phyloP scores from a whole-genome alignment of 2,888 invertebrate species.

The Polietes domitor region DNA sequence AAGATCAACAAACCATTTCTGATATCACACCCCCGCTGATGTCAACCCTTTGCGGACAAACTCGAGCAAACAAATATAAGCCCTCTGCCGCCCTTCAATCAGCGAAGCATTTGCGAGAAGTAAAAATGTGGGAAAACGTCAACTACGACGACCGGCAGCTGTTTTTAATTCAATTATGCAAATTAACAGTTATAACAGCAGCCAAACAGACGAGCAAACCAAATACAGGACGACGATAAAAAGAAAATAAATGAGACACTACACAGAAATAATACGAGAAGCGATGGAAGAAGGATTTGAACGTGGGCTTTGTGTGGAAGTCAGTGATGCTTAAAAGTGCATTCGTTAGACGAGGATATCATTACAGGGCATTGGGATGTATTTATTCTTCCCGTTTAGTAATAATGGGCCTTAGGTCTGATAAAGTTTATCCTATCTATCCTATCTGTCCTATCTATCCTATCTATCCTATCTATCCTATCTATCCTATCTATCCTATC shows the following conservation, averaged over 20 bases:
- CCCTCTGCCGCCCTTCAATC: constrained; percentile 10
- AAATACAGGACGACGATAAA: neutral
- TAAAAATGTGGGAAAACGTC: constrained; percentile 16
- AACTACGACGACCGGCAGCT: constrained; percentile 40
- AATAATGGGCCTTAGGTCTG: no score
- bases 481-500: no score
- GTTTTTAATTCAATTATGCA: constrained; percentile 65
- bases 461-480: no score
- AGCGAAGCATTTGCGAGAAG: neutral
- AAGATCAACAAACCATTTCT: constrained; percentile 32
- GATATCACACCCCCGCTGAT: neutral
- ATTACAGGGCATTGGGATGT: no score
- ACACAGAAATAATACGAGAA: neutral
- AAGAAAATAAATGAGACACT: neutral
- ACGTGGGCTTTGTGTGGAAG: no score
- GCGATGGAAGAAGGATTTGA: neutral
- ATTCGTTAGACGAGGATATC: no score
- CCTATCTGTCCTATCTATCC: no score
- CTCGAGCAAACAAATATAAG: neutral
- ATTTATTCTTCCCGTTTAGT: no score
- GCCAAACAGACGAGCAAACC: constrained; percentile 29
- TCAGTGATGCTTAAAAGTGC: no score
- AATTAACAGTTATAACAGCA: constrained; percentile 57
- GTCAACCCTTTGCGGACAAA: neutral
- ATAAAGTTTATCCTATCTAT: no score